Percentiles rank a stretch among this genome's conserved stretches.
These are phyloP conservation scores for Atractosteus spatula DNA, from an alignment of 2,113 vertebrate genomes.

Conservation along the genomic window DNA sequence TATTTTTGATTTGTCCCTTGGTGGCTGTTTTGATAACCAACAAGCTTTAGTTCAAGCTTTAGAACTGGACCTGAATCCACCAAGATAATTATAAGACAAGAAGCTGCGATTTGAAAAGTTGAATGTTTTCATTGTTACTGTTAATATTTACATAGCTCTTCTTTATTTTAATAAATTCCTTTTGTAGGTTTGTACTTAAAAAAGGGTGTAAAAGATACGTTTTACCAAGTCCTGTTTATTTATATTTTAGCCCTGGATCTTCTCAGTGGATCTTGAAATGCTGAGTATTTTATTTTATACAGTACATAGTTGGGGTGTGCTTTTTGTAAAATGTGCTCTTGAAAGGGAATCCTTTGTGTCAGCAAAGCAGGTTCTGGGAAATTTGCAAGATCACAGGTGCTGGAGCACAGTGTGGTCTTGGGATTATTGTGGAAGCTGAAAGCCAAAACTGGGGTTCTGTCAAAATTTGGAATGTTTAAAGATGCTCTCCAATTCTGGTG, in stretches of 20 bases:
- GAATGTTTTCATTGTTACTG: slow-evolving; percentile 1
- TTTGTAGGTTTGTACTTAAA: neutral
- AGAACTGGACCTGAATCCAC: neutral
- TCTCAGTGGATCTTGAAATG: no score
- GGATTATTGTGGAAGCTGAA: no score
- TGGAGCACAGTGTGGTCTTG: no score
- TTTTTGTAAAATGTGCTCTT: neutral
- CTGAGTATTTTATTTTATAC: no score
- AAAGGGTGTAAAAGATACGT: neutral
- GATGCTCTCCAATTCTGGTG: no score
- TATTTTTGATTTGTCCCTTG: slow-evolving; percentile 3
- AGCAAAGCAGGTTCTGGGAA: neutral
- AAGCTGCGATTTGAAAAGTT: neutral
- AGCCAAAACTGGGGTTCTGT: no score
- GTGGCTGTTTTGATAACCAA: neutral
- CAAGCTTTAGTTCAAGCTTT: no score
- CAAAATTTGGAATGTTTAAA: no score
- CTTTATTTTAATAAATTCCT: neutral
- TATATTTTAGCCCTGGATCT: neutral
- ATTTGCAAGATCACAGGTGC: no score
- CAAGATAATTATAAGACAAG: neutral
- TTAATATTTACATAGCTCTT: neutral
- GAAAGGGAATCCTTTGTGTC: neutral
- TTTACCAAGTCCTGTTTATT: slow-evolving; percentile 1
- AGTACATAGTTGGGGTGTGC: no score